phyloP scores from a whole-genome alignment of 2,888 invertebrate species.

The Phortica okadai region DNA sequence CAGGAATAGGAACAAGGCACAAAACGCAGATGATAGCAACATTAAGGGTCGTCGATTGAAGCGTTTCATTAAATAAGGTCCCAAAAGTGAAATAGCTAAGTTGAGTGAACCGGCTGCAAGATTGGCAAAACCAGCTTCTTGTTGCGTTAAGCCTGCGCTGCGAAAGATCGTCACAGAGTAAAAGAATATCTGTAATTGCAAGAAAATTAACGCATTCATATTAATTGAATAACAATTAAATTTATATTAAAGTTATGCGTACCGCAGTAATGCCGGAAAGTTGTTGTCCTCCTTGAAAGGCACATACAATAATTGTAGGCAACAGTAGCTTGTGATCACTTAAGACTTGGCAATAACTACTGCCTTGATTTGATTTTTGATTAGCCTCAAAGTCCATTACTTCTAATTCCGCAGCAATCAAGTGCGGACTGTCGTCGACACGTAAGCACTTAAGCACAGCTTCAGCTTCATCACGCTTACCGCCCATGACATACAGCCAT shows the following conservation, averaged over 20 bases:
- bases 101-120: neutral
- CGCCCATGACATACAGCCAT: slow-evolving; percentile 85
- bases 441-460: slow-evolving; percentile 82
- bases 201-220: neutral
- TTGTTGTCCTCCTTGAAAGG: slow-evolving; percentile 88
- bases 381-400: slow-evolving; percentile 79
- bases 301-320: slow-evolving; percentile 64
- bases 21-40: slow-evolving; percentile 19
- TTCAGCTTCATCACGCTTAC: slow-evolving; percentile 81
- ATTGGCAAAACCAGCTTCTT: neutral
- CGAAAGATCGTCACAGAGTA: neutral
- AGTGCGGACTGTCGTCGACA: slow-evolving; percentile 73
- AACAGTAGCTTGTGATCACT: slow-evolving; percentile 76
- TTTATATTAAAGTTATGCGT: slow-evolving; percentile 60
- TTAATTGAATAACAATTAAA: no score
- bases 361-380: slow-evolving; percentile 63
- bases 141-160: neutral
- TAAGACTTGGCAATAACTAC: slow-evolving; percentile 81
- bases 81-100: neutral
- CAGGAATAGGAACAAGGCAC: slow-evolving; percentile 45
- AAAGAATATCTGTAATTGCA: neutral
- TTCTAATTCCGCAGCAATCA: slow-evolving; percentile 81
- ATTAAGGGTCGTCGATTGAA: slow-evolving; percentile 3
- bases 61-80: neutral
- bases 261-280: slow-evolving; percentile 93